These are phyloP conservation scores for Mormyrops boulengeri DNA, from an alignment of 2,797 vertebrate genomes.

Conservation along the genomic window DNA sequence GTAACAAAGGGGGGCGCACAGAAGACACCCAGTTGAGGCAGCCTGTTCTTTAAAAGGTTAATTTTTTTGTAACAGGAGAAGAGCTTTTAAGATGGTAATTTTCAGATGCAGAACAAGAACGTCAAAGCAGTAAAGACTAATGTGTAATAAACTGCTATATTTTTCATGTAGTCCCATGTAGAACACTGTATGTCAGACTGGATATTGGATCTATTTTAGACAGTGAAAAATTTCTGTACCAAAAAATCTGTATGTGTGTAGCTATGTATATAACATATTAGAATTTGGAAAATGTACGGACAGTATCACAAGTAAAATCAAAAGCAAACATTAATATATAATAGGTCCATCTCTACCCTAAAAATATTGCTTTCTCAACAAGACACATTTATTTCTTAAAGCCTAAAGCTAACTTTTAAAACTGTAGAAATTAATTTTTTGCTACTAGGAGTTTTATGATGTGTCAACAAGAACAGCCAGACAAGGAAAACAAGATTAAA, in stretches of 20 bases:
- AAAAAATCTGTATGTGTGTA: background rate
- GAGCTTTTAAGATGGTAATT: background rate
- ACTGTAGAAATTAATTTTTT: background rate
- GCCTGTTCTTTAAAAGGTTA: background rate
- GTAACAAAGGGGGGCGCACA: background rate
- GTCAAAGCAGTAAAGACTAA: background rate
- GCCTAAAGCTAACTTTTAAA: background rate
- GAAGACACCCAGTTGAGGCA: background rate
- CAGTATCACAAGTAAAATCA: background rate
- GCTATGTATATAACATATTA: background rate
- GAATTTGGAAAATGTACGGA: background rate
- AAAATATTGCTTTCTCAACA: background rate
- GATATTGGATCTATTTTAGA: background rate
- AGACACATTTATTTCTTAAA: background rate
- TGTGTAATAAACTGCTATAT: background rate
- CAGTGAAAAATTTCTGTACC: background rate
- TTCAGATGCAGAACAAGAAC: background rate
- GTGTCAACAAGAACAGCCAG: background rate
- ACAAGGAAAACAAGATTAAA: background rate
- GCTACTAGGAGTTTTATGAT: background rate
- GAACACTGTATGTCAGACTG: background rate
- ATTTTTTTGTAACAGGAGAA: background rate
- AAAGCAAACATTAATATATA: background rate
- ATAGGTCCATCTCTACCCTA: background rate
- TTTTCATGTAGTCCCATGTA: background rate